phyloP scores from a whole-genome alignment of 2,888 invertebrate genomes.

The Boloria euphrosyne region DNA sequence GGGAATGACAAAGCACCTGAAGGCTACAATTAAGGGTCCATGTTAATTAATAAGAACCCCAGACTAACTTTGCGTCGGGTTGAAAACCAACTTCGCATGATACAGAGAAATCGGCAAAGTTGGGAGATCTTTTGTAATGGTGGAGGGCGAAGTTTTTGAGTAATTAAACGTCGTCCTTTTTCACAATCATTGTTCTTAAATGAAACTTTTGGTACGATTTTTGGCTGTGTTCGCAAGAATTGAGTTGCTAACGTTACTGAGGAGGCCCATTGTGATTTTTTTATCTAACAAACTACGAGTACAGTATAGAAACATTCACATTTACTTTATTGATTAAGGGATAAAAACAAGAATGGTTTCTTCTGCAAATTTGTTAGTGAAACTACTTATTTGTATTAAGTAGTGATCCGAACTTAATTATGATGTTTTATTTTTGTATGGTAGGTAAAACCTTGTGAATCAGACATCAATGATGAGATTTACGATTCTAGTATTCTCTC shows the following conservation, averaged over 20 bases:
- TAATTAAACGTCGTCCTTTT: constrained; percentile 53
- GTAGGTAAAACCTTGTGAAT: background rate
- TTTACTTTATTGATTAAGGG: background rate
- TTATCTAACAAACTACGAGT: background rate
- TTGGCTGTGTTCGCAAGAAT: constrained; percentile 28
- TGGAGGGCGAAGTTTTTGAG: constrained; percentile 56
- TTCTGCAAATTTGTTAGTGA: background rate
- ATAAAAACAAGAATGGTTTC: constrained; percentile 6
- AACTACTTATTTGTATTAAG: constrained; percentile 7
- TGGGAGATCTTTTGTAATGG: constrained; percentile 49
- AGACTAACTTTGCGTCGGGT: constrained; percentile 29
- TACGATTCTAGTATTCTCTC: too few relatives aligned
- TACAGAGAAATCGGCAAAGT: constrained; percentile 31
- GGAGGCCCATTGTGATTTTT: constrained; percentile 12
- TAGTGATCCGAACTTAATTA: background rate
- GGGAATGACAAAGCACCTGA: constrained; percentile 41
- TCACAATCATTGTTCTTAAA: constrained; percentile 44
- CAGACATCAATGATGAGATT: too few relatives aligned
- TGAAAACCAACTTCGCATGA: constrained; percentile 38
- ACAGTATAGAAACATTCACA: background rate
- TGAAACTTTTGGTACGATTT: constrained; percentile 29
- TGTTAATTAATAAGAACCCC: constrained; percentile 69
- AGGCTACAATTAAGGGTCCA: constrained; percentile 61
- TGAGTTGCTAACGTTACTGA: constrained; percentile 23
- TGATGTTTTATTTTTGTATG: background rate